Base-by-base conservation (phyloP, 2,113 vertebrate genomes). In the Pandion haliaetus region DNA sequence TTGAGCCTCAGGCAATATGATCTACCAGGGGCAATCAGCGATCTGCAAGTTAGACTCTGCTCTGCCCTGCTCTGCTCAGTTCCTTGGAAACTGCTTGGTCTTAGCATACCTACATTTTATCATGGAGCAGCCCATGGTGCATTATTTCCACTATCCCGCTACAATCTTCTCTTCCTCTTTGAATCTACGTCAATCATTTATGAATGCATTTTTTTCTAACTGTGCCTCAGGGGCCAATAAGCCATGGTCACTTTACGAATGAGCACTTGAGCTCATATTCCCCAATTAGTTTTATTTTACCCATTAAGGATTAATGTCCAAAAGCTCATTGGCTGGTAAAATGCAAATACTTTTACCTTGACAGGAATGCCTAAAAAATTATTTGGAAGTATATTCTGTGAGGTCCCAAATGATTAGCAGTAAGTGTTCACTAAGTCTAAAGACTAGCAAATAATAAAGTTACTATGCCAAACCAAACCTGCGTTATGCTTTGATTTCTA, bases 401-500 rank as follows among this genome's bases (percentile, higher is more conserved):
- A 92, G 31, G 72, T 86, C 87, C 52, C 74, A 82, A 95, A 88
- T 91, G 96, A 96, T 66, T 62, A 94, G 82, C 72, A 72, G 42
- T 54, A 72, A 36, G 25, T 40, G 58, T 45, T 66, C 73, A 32
- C 86, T 42, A 76, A 94, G 95, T 94, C 91, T 95, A 90, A 97
- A 94, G 91, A 81, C 90, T 89, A 70, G 25, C 86, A 95, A 93
- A 93, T 86, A 97, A 96, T 89, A 76, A 97, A 97, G 95, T 97
- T 96, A 88, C 94, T 95, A 92, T 82, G 90, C 84, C 88, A 83
- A 97, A 95, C 88, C 86, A 90, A 95, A 93, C 69, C 96, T 89
- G n/a, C 8, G n/a, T 78, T 84, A 65, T 79, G 73, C 57, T 97
- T 97, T 98, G 97, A 96, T 97, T 98, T 98, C 96, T 96, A 69